A percentile compares a stretch with the other conserved stretches of the same genome.
Conservation (phyloP, 2,113 vertebrate genomes). For the Oncorhynchus keta region DNA sequence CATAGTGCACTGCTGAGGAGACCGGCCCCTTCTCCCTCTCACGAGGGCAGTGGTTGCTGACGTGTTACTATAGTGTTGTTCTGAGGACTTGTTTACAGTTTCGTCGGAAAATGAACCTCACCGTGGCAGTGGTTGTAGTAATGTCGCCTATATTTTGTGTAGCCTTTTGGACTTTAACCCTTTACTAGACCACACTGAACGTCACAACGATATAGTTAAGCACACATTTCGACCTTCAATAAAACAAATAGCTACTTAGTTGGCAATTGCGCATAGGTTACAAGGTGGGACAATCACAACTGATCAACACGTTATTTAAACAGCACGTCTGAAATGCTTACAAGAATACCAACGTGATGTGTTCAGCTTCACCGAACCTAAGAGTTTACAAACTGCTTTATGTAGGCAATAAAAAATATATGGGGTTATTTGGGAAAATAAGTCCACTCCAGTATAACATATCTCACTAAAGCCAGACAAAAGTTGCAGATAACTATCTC, state of each 20-base stretch:
- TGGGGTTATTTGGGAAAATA: no score
- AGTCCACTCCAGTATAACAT: not conserved
- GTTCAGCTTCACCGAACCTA: no score
- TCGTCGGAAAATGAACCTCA: constrained; percentile 52
- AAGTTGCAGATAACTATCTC: constrained; percentile 42
- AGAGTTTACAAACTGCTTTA: no score
- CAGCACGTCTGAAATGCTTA: no score
- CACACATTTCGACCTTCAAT: no score
- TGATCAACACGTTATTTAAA: no score
- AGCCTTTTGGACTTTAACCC: not conserved
- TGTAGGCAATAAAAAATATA: no score
- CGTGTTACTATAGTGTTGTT: constrained; percentile 79
- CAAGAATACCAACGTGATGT: no score
- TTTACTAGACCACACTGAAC: no score
- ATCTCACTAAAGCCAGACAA: not conserved
- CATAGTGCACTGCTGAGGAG: constrained; percentile 20
- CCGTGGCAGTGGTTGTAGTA: constrained; percentile 34
- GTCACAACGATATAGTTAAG: not conserved
- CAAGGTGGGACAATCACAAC: no score
- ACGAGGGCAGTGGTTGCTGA: constrained; percentile 71
- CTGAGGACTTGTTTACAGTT: constrained; percentile 70
- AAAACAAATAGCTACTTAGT: no score
- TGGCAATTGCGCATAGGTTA: no score
- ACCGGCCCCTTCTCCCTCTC: constrained; percentile 48
- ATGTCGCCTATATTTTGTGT: constrained; percentile 4